Evolutionary conservation across 1,140 invertebrate genomes (phyloP).

Genomic region (Drosophila bifasciata): DNA sequence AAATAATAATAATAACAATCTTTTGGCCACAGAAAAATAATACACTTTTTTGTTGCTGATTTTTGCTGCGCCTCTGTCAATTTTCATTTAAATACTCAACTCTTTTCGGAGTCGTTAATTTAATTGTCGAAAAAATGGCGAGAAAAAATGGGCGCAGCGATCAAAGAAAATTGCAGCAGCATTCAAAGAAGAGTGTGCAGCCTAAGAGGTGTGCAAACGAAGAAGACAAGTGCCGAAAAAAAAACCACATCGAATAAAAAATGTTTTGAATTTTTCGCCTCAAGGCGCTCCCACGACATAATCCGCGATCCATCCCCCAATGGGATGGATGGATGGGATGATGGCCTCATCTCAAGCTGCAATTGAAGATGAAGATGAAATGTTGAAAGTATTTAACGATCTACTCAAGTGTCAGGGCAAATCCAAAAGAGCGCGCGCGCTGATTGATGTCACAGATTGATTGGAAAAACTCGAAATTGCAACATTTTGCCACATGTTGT

Average conservation of each 20-base stretch:
- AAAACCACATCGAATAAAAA: conserved; percentile 25
- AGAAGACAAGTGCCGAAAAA: conserved; percentile 36
- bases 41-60: conserved; percentile 24
- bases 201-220: conserved; percentile 34
- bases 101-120: conserved; percentile 52
- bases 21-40: conserved; percentile 26
- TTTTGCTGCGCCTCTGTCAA: conserved; percentile 21
- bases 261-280: conserved; percentile 37
- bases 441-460: conserved; percentile 66
- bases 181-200: conserved; percentile 25
- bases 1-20: conserved; percentile 30
- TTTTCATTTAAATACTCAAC: conserved; percentile 48
- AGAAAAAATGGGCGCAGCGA: conserved; percentile 28
- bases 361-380: conserved; percentile 57
- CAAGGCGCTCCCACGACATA: conserved; percentile 69
- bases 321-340: conserved; percentile 16
- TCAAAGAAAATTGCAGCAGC: conserved; percentile 40
- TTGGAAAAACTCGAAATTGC: conserved; percentile 52
- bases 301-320: conserved; percentile 32
- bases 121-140: conserved; percentile 50
- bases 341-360: conserved; percentile 45
- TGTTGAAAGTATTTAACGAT: conserved; percentile 42
- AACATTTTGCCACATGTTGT: conserved; percentile 46
- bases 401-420: conserved; percentile 29
- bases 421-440: conserved; percentile 9